Conservation (phyloP, 2,797 vertebrate species). For the Heteromormyrus szaboi region DNA sequence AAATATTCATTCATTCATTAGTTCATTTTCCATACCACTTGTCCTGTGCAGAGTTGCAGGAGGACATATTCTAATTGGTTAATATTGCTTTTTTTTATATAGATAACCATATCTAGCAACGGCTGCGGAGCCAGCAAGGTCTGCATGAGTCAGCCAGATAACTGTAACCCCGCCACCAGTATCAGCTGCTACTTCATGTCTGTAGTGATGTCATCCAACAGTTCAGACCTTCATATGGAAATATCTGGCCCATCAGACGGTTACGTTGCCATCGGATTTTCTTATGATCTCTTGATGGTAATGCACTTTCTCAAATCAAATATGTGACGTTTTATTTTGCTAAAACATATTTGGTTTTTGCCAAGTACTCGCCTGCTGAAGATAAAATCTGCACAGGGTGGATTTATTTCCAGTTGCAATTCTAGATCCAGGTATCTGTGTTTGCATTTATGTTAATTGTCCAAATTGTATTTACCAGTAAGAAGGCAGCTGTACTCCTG, state of each 20-base stretch:
- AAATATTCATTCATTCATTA: neutral
- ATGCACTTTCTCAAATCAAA: neutral
- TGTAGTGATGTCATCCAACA: conserved; percentile 18
- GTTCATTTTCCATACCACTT: neutral
- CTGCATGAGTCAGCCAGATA: conserved; percentile 55
- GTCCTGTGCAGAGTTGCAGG: neutral
- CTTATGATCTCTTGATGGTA: conserved; percentile 66
- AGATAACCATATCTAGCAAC: conserved; percentile 35
- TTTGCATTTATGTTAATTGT: neutral
- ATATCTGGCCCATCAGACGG: conserved; percentile 52
- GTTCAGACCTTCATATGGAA: conserved; percentile 45
- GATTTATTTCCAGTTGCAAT: neutral
- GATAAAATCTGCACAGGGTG: neutral
- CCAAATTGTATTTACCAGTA: neutral
- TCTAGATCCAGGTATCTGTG: neutral
- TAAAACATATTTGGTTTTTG: neutral
- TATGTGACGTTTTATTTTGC: neutral
- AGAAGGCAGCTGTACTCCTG: neutral
- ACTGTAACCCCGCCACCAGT: conserved; percentile 49
- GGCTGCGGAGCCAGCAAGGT: conserved; percentile 57
- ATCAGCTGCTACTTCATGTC: conserved; percentile 62
- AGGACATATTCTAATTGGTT: neutral
- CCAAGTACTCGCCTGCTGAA: neutral
- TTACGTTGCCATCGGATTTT: conserved; percentile 68
- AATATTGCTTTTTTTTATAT: neutral